These are phyloP conservation scores for Hedya salicella DNA, from an alignment of 2,888 invertebrate genomes.

Conservation along the genomic window DNA sequence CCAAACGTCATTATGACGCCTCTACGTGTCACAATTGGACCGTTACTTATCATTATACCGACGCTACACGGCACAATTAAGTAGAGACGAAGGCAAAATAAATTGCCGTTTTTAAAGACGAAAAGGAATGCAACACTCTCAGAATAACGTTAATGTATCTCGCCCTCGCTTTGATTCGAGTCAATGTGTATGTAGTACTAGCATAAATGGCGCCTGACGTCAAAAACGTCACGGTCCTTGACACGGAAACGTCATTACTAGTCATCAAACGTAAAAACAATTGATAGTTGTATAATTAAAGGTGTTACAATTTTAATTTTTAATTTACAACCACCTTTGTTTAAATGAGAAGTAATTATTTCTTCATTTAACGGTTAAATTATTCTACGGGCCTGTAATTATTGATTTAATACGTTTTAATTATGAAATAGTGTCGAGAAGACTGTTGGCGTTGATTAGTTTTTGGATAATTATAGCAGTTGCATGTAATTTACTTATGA, in stretches of 20 bases:
- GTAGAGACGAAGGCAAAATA: too few species aligned
- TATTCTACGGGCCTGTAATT: constrained; percentile 39
- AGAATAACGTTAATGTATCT: too few species aligned
- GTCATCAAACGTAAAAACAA: constrained; percentile 46
- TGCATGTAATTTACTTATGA: background rate
- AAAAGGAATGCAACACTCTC: too few species aligned
- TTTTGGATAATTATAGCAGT: constrained; percentile 3
- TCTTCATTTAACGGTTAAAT: constrained; percentile 21
- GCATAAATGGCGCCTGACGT: background rate
- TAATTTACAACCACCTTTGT: constrained; percentile 29
- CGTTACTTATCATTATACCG: constrained; percentile 4
- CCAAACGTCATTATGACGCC: constrained; percentile 19
- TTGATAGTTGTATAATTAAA: constrained; percentile 47
- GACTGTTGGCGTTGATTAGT: constrained; percentile 16
- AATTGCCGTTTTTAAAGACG: too few species aligned
- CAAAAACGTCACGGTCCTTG: constrained; percentile 44
- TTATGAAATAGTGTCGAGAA: constrained; percentile 28
- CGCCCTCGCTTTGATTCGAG: too few species aligned
- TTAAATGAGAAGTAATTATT: constrained; percentile 42
- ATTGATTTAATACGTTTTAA: constrained; percentile 25
- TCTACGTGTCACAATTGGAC: constrained; percentile 1
- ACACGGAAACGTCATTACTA: constrained; percentile 43
- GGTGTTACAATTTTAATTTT: constrained; percentile 50
- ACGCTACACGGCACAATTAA: too few species aligned
- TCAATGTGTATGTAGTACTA: too few species aligned